Percentiles rank a stretch among this genome's conserved stretches.
phyloP scores from a whole-genome alignment of 2,797 vertebrate species.

The Crotalus adamanteus region DNA sequence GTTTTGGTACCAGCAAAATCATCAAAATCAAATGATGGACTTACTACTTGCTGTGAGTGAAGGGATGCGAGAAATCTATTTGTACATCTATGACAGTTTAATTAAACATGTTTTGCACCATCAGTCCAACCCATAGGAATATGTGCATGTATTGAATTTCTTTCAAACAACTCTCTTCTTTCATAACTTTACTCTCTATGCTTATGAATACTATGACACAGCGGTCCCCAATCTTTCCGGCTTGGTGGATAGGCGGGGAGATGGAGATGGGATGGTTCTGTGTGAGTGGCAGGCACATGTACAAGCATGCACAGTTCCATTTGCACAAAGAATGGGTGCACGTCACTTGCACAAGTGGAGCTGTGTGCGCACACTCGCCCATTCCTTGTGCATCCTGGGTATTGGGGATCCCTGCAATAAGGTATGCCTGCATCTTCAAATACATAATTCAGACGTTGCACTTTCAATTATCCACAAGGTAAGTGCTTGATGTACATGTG shows the following conservation, averaged over 20 bases:
- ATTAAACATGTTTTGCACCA: background rate
- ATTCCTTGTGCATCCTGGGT: fast-evolving
- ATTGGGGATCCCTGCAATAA: background rate
- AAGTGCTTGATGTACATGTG: background rate
- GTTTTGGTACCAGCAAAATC: background rate
- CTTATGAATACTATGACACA: background rate
- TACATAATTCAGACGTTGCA: background rate
- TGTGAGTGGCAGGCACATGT: background rate
- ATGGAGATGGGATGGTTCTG: background rate
- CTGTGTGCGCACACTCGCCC: fast-evolving
- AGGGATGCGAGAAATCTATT: background rate
- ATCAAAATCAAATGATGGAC: background rate
- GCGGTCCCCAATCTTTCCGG: background rate
- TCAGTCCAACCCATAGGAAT: background rate
- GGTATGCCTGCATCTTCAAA: background rate
- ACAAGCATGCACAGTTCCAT: background rate
- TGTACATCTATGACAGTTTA: background rate
- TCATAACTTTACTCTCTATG: background rate
- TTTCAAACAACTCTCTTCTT: background rate
- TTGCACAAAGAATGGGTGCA: background rate
- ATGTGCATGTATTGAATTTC: background rate
- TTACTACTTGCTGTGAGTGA: background rate
- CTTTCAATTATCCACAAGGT: background rate
- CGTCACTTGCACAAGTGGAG: background rate
- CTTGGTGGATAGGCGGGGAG: background rate